phyloP scores from a whole-genome alignment of 2,113 vertebrate species.

The Anarhynchus alexandrinus region DNA sequence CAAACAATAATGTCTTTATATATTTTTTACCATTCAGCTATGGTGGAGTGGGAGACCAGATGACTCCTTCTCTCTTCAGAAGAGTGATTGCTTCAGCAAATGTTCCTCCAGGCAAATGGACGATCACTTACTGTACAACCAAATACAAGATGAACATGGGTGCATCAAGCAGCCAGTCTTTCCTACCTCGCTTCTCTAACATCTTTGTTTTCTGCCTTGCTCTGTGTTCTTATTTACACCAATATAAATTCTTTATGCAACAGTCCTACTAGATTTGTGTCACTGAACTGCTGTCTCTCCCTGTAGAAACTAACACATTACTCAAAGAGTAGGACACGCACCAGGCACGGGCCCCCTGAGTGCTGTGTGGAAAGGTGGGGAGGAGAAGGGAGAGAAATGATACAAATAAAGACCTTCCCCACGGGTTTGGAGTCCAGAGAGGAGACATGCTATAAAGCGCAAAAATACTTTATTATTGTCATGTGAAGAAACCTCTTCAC shows the following conservation, averaged over 20 bases:
- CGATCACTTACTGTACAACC: not conserved
- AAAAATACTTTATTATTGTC: not conserved
- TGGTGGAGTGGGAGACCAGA: not conserved
- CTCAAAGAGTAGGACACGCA: not conserved
- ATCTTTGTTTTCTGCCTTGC: not conserved
- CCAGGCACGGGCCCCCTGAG: not conserved
- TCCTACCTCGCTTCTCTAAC: not conserved
- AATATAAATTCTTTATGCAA: not conserved
- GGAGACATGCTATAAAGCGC: not conserved
- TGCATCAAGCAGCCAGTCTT: not conserved
- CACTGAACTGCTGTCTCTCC: not conserved
- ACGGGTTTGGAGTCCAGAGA: not conserved
- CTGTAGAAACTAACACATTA: not conserved
- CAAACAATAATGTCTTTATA: not conserved
- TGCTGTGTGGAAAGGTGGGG: not conserved
- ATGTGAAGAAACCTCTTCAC: not conserved
- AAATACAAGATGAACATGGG: not conserved
- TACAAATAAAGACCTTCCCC: not conserved
- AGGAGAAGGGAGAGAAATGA: not conserved
- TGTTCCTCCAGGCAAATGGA: not conserved
- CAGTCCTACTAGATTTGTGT: not conserved
- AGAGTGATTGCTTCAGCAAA: not conserved
- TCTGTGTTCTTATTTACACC: not conserved
- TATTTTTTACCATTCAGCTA: not conserved
- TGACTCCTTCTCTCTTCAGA: not conserved